Base-by-base conservation (phyloP, 2,797 vertebrate species). In the Ctenopoma kingsleyae region DNA sequence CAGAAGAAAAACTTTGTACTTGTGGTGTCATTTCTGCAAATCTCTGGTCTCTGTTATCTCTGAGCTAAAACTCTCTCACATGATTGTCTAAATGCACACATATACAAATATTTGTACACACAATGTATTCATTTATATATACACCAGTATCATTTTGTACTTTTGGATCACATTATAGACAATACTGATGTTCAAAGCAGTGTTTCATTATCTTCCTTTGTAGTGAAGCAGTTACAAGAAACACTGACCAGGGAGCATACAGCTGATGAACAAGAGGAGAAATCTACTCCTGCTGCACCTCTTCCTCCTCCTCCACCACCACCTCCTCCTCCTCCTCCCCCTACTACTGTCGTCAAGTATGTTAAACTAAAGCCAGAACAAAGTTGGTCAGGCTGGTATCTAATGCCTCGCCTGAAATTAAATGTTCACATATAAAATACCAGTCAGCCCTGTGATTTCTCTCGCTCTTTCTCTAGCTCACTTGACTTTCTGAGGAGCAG, bases 401-500 rank as follows among this genome's bases (percentile, higher is more conserved):
- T 40, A 16, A 30, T 32, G 30, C 8, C 30, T 9, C 30, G 23
- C 10, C 11, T 36, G 10, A 36, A 36, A 36, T 36, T 0, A 57
- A 17, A 43, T 27, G 6, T 43, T 1, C 16, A 32, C 6, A 0
- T 3, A 4, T 27, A 25, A 20, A 20, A 38, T 5, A 20, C n/a
- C 19, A 5, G 3, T 35, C 9, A 17, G 0, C 20, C 40, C 3
- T 50, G 11, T 30, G 25, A 48, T 23, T 19, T 66, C 19, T 19
- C 20, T 40, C 8, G 41, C 4, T 60, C 8, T 76, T n/a, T 57
- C 1, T 50, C 8, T 23, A 94, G 94, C 66, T 59, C 93, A 4
- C 72, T 89, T 23, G 86, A 88, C 48, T 82, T 82, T n/a, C 68
- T 94, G 76, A 93, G 81, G 67, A 91, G 82, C 53, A 89, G 90